phyloP scores from a whole-genome alignment of 2,888 invertebrate species.

The Drosophila quinaria region DNA sequence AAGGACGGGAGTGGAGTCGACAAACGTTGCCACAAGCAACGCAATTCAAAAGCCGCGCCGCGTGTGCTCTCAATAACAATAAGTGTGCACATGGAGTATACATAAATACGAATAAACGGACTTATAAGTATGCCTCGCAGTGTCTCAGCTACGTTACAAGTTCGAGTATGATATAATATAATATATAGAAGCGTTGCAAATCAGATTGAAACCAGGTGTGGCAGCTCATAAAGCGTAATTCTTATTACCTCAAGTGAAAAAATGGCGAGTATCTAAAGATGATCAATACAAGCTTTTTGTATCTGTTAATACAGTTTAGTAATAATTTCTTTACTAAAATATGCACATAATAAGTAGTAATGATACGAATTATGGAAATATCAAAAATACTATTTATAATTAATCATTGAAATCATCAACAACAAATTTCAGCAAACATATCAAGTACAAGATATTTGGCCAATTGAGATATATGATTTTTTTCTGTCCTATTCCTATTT shows the following conservation, averaged over 20 bases:
- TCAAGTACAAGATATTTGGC: too few relatives aligned
- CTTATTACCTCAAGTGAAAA: constrained; percentile 29
- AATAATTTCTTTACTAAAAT: neutral
- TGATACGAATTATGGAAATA: too few relatives aligned
- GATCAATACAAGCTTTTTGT: constrained; percentile 7
- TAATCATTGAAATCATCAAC: too few relatives aligned
- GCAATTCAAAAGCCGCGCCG: constrained; percentile 59
- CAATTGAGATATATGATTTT: too few relatives aligned
- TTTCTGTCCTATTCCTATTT: too few relatives aligned
- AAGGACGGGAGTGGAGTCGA: neutral
- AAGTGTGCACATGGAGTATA: constrained; percentile 23
- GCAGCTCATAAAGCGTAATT: constrained; percentile 17
- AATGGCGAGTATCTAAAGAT: constrained; percentile 10
- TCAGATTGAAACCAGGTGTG: constrained; percentile 29
- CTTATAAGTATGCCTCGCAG: constrained; percentile 35
- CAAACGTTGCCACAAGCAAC: constrained; percentile 54
- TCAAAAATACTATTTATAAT: too few relatives aligned
- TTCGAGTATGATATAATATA: constrained; percentile 4
- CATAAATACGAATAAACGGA: constrained; percentile 38
- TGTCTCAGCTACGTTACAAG: constrained; percentile 27
- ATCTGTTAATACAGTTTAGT: neutral
- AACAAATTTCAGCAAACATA: too few relatives aligned
- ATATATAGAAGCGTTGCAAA: constrained; percentile 39
- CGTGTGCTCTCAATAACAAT: constrained; percentile 60
- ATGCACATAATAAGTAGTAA: too few relatives aligned